phyloP scores from a whole-genome alignment of 2,113 vertebrate species.

The Phyllostomus discolor region DNA sequence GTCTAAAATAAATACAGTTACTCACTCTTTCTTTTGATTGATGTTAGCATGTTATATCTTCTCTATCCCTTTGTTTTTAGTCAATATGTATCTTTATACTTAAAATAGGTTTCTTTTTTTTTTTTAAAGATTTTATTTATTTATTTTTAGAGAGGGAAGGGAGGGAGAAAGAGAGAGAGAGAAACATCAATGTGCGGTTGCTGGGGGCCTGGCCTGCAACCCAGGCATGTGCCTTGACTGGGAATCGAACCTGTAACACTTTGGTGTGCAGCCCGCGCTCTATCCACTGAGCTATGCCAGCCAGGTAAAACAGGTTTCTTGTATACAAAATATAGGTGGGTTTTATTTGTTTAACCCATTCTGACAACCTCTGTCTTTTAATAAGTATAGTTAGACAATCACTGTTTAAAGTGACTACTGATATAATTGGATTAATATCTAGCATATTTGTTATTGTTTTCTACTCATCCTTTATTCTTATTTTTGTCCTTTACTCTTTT shows the following conservation, averaged over 20 bases:
- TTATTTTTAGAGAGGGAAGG: no score
- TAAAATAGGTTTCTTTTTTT: no score
- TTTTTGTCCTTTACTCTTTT: neutral
- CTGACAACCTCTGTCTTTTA: neutral
- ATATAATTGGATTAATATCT: neutral
- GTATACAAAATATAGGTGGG: neutral
- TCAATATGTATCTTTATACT: neutral
- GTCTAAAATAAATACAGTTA: neutral
- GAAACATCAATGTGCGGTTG: no score
- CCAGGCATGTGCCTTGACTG: no score
- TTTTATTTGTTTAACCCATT: neutral
- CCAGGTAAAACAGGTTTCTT: no score
- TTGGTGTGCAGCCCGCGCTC: no score
- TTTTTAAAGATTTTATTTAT: no score
- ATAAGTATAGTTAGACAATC: neutral
- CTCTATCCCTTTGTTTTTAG: neutral
- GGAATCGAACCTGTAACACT: no score
- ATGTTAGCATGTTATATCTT: neutral
- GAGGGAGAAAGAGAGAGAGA: no score
- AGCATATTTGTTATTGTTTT: neutral
- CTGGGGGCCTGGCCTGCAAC: no score
- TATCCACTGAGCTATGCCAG: no score
- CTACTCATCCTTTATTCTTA: neutral
- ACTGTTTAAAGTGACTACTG: neutral
- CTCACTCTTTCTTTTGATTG: neutral